A percentile compares a stretch with the other conserved stretches of the same genome.
Evolutionary conservation across 2,113 vertebrate genomes (phyloP).

Genomic region (Tauraco erythrolophus): DNA sequence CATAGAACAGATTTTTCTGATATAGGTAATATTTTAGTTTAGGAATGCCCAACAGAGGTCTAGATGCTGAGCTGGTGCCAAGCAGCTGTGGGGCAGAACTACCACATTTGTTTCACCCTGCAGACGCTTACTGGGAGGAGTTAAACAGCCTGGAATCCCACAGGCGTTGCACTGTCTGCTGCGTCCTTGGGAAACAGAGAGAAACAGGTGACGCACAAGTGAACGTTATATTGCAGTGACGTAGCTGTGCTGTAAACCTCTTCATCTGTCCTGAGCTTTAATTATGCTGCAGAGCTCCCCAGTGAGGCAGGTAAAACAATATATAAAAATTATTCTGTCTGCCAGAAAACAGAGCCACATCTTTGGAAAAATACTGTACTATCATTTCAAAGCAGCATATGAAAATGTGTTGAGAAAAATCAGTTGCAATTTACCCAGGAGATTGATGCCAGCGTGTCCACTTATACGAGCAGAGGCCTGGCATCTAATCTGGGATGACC

Average conservation of each 20-base stretch:
- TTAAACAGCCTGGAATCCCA: background rate
- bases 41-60: background rate
- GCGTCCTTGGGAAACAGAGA: background rate
- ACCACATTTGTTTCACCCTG: background rate
- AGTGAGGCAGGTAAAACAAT: background rate
- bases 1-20: background rate
- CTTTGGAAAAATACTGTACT: background rate
- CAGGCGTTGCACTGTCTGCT: background rate
- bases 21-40: background rate
- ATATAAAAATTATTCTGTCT: background rate
- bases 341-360: background rate
- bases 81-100: background rate
- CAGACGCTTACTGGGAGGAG: background rate
- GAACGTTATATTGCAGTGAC: background rate
- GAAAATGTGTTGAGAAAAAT: background rate
- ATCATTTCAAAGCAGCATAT: background rate
- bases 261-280: slow-evolving; percentile 6
- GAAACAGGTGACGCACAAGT: background rate
- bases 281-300: background rate
- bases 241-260: background rate
- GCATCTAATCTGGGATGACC: background rate
- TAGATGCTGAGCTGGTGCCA: background rate
- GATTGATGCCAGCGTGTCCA: background rate
- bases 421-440: background rate
- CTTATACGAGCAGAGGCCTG: background rate